Percentiles rank a stretch among this genome's conserved stretches.
Evolutionary conservation across 2,888 invertebrate genomes (phyloP).

Genomic region (Dynastes tityus): DNA sequence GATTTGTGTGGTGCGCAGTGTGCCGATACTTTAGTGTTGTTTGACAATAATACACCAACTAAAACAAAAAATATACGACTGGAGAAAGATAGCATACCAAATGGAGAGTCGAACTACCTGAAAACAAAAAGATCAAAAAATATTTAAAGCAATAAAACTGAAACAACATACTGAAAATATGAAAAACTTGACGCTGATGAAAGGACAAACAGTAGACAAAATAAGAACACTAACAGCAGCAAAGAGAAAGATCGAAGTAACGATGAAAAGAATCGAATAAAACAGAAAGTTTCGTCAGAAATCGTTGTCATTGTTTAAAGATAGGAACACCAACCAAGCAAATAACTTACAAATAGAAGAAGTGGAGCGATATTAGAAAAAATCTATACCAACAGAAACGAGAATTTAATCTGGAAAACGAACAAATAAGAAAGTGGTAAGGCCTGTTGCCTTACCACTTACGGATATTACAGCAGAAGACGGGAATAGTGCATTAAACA

Average conservation of each 20-base stretch:
- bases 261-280: constrained; percentile 9
- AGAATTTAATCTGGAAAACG: neutral
- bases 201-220: neutral
- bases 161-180: neutral
- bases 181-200: neutral
- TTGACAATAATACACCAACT: neutral
- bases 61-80: neutral
- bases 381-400: neutral
- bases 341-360: neutral
- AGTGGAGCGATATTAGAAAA: neutral
- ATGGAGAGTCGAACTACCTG: neutral
- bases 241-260: neutral
- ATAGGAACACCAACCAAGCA: neutral
- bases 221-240: neutral
- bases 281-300: neutral
- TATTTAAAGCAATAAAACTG: neutral
- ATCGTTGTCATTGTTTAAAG: neutral
- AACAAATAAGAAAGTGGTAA: neutral
- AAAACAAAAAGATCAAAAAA: neutral
- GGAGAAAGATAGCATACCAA: neutral
- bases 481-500: neutral
- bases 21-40: no score
- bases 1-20: no score
- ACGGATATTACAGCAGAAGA: neutral
- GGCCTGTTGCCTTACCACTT: neutral